Conservation (phyloP, 2,888 invertebrate species). For the Luffia ferchaultella region DNA sequence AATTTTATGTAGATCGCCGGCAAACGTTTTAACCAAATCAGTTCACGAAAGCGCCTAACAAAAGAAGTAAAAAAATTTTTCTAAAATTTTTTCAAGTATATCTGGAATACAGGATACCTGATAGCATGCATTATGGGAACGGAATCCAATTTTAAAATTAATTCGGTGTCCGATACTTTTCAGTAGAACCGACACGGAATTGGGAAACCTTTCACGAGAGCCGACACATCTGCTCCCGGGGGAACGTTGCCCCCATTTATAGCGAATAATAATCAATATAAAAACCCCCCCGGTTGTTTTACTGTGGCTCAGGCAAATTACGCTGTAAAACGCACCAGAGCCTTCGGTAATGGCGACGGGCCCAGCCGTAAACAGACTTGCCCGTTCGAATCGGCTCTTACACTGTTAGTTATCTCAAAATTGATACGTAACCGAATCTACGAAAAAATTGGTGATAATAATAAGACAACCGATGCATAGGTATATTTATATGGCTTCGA, state of each 20-base stretch:
- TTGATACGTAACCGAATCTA: too few species aligned
- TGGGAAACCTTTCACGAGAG: not conserved
- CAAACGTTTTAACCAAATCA: too few species aligned
- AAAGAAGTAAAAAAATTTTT: too few species aligned
- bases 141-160: too few species aligned
- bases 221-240: slow-evolving; percentile 17
- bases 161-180: not conserved
- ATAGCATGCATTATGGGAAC: too few species aligned
- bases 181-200: not conserved
- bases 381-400: not conserved
- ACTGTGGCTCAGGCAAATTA: slow-evolving; percentile 8
- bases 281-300: slow-evolving; percentile 7
- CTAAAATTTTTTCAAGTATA: too few species aligned
- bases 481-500: too few species aligned
- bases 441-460: too few species aligned
- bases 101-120: too few species aligned
- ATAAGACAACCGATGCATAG: too few species aligned
- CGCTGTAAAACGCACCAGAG: slow-evolving; percentile 9
- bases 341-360: not conserved
- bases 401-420: not conserved
- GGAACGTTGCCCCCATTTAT: slow-evolving; percentile 10
- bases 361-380: not conserved
- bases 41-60: too few species aligned
- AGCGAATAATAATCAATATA: slow-evolving; percentile 13
- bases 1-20: too few species aligned